A percentile compares a stretch with the other conserved stretches of the same genome.
phyloP scores from a whole-genome alignment of 2,113 vertebrate genomes.

The Suncus etruscus region DNA sequence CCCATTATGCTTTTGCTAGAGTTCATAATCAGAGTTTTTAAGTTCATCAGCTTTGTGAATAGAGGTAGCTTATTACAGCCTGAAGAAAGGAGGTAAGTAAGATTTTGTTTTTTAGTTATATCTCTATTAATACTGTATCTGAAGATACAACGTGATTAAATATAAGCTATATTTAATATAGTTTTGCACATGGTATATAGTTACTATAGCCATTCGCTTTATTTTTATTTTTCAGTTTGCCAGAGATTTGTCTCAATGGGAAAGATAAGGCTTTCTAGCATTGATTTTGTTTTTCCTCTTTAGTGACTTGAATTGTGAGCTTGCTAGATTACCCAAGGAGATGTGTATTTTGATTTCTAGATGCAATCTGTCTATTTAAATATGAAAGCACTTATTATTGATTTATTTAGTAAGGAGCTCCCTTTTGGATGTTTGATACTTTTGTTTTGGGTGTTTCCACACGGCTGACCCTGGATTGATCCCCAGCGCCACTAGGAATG shows the following conservation, averaged over 20 bases:
- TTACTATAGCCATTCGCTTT: neutral
- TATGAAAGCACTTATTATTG: neutral
- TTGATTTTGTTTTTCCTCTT: neutral
- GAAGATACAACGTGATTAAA: constrained; percentile 21
- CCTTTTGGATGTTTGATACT: neutral
- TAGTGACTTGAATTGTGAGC: neutral
- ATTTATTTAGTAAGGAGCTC: constrained; percentile 17
- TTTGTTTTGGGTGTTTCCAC: neutral
- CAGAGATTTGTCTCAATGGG: neutral
- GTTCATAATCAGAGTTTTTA: constrained; percentile 73
- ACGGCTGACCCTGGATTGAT: too few species aligned
- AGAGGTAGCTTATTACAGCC: neutral
- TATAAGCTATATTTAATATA: constrained; percentile 7
- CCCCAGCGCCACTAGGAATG: too few species aligned
- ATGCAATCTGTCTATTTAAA: neutral
- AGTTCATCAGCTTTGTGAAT: constrained; percentile 55
- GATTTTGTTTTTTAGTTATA: constrained; percentile 39
- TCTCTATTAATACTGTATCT: neutral
- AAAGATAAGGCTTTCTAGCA: neutral
- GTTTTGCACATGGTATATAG: neutral
- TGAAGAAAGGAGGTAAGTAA: neutral
- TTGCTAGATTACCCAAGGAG: neutral
- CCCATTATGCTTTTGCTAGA: constrained; percentile 67
- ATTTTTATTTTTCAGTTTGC: neutral
- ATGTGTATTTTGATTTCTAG: neutral